Base-by-base conservation (phyloP, 2,797 vertebrate genomes). In the Neopelma chrysocephalum region DNA sequence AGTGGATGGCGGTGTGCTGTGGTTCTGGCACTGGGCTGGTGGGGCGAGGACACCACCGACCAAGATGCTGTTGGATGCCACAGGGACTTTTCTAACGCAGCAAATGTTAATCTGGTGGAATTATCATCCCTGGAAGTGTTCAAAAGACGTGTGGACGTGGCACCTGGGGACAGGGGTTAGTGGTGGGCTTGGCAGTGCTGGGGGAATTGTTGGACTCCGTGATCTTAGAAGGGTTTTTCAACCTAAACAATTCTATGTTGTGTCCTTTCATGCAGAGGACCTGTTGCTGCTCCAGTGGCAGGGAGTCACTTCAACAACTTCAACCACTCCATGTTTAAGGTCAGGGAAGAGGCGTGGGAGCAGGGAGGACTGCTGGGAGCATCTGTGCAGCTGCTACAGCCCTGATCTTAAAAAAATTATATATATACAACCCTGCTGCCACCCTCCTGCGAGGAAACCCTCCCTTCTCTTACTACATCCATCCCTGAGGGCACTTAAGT, bases 211-310 rank as follows among this genome's bases (percentile, higher is more conserved):
- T 64, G 48, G 40, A 4, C 23, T 47, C 2, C 1, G 9, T 17
- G 0, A 13, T 8, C 26, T n/a, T 0, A 8, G 40, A 42, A 47
- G 34, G 34, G 7, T 82, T 56, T 76, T 36, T 31, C 56, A 32
- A 8, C 42, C 78, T 48, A 1, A 76, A 29, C 2, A 6, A 23
- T 23, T 29, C 78, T 7, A 0, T 5, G 23, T 21, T n/a, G 60
- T 25, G 80, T 26, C 61, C 20, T 86, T 53, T 34, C 23, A 8
- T 2, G 10, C 3, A 4, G 8, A 60, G 23, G 36, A 65, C 4
- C 48, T 50, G 40, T 3, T 7, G 58, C 51, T 21, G 42, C 34
- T 58, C 43, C 3, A 12, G 48, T 1, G 13, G 16, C 43, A 6
- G 17, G 27, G 48, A 36, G 16, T n/a, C 68, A 7, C 38, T 31